Conservation (phyloP, 2,797 vertebrate species). For the Leptoclinus maculatus region DNA sequence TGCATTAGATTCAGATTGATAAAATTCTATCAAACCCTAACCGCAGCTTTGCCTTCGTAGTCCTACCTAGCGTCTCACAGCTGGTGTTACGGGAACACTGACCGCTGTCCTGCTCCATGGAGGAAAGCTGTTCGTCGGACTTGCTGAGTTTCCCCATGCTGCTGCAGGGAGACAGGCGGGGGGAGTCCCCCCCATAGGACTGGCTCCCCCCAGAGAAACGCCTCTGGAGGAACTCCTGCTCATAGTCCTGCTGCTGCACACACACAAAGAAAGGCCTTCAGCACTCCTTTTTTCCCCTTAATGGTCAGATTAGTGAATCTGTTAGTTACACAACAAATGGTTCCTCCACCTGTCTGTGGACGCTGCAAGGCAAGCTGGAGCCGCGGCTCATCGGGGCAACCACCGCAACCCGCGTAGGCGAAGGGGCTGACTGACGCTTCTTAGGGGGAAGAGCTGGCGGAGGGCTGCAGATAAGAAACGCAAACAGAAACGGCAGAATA, state of each 20-base stretch:
- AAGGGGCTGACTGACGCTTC: constrained; percentile 95
- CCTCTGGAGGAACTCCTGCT: constrained; percentile 93
- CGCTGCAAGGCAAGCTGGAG: constrained; percentile 92
- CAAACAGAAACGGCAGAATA: constrained; percentile 18
- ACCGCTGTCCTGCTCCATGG: constrained; percentile 96
- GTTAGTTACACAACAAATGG: neutral
- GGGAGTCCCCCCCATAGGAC: constrained; percentile 94
- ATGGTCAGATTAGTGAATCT: neutral
- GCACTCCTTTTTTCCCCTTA: neutral
- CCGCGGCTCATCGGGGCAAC: constrained; percentile 98
- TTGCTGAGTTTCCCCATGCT: constrained; percentile 98
- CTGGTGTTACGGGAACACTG: constrained; percentile 99
- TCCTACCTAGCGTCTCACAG: constrained; percentile 97
- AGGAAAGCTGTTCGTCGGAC: constrained; percentile 97
- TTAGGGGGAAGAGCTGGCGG: constrained; percentile 96
- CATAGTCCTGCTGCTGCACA: constrained; percentile 88
- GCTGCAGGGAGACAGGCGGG: constrained; percentile 94
- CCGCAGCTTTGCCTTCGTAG: neutral
- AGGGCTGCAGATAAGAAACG: constrained; percentile 76
- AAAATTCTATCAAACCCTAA: neutral
- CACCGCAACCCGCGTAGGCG: constrained; percentile 95
- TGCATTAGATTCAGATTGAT: neutral
- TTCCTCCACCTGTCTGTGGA: constrained; percentile 90
- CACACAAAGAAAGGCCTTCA: constrained; percentile 23
- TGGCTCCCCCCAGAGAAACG: constrained; percentile 96